Conservation (phyloP, 2,113 vertebrate genomes). For the Colinus virginianus region DNA sequence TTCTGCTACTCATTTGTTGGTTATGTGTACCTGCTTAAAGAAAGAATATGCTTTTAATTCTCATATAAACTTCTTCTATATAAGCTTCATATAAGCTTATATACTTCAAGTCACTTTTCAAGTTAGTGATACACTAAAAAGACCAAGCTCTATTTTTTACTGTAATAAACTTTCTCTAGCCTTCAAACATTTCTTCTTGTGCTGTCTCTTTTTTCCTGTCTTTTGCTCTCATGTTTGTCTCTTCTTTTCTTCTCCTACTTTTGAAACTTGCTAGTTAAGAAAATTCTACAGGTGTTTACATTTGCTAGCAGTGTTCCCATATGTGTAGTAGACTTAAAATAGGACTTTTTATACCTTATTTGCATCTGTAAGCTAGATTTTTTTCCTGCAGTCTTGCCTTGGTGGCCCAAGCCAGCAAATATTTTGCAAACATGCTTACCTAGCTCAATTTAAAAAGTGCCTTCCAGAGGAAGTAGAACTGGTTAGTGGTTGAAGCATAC, state of each 20-base stretch:
- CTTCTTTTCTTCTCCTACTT: background rate
- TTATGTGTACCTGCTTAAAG: background rate
- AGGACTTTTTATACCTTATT: background rate
- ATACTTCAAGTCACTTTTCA: background rate
- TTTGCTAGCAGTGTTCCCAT: background rate
- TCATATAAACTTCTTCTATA: background rate
- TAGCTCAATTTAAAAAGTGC: background rate
- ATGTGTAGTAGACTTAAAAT: background rate
- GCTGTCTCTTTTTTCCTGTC: background rate
- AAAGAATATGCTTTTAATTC: background rate
- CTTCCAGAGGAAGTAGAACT: background rate
- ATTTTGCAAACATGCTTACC: background rate
- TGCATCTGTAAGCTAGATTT: background rate
- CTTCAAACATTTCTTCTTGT: background rate
- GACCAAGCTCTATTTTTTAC: background rate
- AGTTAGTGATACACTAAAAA: background rate
- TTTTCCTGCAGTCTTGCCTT: background rate
- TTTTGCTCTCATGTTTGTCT: background rate
- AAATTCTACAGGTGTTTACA: background rate
- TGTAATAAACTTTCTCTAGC: background rate
- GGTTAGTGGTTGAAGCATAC: background rate
- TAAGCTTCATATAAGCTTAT: no score
- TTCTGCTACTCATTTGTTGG: background rate
- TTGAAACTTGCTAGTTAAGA: background rate
- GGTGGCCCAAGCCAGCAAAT: background rate